Evolutionary conservation across 2,888 invertebrate species (phyloP), one percentile per base, ranked within the genome.

Genomic region (Plebejus argus): DNA sequence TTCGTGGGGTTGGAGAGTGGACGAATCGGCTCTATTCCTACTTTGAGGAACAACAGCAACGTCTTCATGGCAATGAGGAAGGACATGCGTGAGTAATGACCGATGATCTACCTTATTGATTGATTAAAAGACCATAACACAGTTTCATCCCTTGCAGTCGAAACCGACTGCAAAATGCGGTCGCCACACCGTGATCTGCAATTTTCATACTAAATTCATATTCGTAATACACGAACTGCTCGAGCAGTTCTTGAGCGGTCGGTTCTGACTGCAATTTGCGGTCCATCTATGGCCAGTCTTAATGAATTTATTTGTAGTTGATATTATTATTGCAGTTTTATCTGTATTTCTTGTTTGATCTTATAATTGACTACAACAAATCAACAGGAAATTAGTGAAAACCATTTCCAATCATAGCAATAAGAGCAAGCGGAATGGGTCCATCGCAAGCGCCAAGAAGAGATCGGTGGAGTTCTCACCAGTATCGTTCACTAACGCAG

Each of bases 1-100:
- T 99, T 80, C 96, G 99, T 81, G 98, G 97, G 0, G 98, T 98
- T 4, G 99, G 99, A 1, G 96, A 98, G 89, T 99, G 99, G 99
- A 99, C 98, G 0, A 98, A 98, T 87, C 95, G 97, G 0, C 92
- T 99, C 0, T 97, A 98, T 86, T 95, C 96, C 1, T 98, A 98
- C 89, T 98, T 98, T 84, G 98, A 98, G 86, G 95, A 93, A 76
- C 97, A 98, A 84, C 97, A 98, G 84, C 96, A 96, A 76, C 95
- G 96, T 76, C 91, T 98, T 0, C 97, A 97, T 81, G 95, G 95
- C 5, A 95, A 95, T 1, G 96, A 96, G 58, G 85, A 93, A 20
- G 89, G 95, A 0, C 86, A 84, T 6, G 84, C 87, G 90, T 90
- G 81, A 84, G 86, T 71, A 10, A 39, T 53, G 53, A 45, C 12